Percentiles rank a stretch among this genome's conserved stretches.
Conservation (phyloP, 2,113 vertebrate species). For the Fukomys damarensis region DNA sequence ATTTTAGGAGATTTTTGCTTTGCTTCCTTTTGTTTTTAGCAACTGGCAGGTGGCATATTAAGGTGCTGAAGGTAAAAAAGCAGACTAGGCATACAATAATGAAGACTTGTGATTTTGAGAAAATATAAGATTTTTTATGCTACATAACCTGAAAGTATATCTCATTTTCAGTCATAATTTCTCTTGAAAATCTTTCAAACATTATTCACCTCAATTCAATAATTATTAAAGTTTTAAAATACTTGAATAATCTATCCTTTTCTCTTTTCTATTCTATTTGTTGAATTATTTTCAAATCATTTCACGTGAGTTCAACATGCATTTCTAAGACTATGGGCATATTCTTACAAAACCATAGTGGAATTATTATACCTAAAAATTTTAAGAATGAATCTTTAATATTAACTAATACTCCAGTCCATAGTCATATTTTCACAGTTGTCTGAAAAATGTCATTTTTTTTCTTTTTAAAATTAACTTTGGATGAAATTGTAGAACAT, state of each 20-base stretch:
- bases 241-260: neutral
- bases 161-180: neutral
- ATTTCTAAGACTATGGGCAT: neutral
- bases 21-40: slow-evolving; percentile 5
- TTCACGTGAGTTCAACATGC: neutral
- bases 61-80: neutral
- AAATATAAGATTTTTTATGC: slow-evolving; percentile 18
- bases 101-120: neutral
- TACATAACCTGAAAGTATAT: neutral
- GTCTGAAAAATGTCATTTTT: neutral
- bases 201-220: neutral
- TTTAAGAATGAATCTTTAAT: slow-evolving; percentile 19
- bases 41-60: neutral
- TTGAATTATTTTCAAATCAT: slow-evolving; percentile 23
- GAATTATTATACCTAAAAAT: neutral
- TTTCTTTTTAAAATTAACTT: slow-evolving; percentile 26
- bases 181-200: slow-evolving; percentile 9
- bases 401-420: neutral
- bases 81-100: neutral
- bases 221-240: neutral
- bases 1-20: slow-evolving; percentile 21
- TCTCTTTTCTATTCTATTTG: neutral
- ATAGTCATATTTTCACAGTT: slow-evolving; percentile 15
- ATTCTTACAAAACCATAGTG: neutral
- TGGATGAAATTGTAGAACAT: neutral